Conservation (phyloP, 1,140 invertebrate species). For the Arion vulgaris region DNA sequence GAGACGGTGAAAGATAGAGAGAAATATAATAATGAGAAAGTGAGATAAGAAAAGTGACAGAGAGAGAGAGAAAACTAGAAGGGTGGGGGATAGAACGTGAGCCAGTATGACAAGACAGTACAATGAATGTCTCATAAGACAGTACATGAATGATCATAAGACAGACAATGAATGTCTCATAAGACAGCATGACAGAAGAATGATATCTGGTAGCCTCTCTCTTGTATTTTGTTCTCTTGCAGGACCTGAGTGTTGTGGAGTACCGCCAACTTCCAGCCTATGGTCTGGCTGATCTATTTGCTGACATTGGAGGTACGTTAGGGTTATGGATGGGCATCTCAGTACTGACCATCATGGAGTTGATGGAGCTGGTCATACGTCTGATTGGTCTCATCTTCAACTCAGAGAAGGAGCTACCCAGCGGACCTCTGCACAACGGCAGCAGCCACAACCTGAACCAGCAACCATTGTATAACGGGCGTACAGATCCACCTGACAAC, state of each 20-base stretch:
- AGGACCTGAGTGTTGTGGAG: conserved; percentile 67
- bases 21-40: no score
- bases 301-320: conserved; percentile 67
- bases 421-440: conserved; percentile 32
- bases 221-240: conserved; percentile 1
- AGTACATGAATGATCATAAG: no score
- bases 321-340: conserved; percentile 70
- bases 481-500: conserved; percentile 6
- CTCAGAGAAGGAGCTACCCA: conserved; percentile 55
- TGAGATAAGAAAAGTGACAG: no score
- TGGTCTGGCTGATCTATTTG: conserved; percentile 65
- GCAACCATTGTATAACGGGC: conserved; percentile 25
- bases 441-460: conserved; percentile 42
- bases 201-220: no score
- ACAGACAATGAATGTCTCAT: no score
- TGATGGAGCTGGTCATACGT: conserved; percentile 62
- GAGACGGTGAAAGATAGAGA: no score
- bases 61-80: no score
- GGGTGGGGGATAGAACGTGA: no score
- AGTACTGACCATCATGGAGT: conserved; percentile 67
- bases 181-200: no score
- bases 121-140: no score
- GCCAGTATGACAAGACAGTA: no score
- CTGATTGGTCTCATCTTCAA: conserved; percentile 63
- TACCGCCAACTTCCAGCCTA: conserved; percentile 66